Evolutionary conservation across 2,888 invertebrate genomes (phyloP), one percentile per base, ranked within the genome.

Genomic region (Cheilosia pagana): DNA sequence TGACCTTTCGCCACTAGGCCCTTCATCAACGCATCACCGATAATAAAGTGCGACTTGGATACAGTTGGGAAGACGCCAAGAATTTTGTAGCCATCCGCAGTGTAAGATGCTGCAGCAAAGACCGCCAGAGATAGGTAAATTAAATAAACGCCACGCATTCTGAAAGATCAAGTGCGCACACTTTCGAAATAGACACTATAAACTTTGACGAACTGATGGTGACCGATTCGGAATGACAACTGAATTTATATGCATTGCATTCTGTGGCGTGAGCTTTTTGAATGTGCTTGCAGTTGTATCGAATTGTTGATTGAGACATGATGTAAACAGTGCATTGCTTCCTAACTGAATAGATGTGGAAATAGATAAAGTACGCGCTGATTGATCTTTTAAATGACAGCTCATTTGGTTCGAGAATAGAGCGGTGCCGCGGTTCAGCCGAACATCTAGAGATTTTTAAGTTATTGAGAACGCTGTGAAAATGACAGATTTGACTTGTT

Each of bases 11-110:
- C 67, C 5, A 57, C 72, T 0, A 82, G 72, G 14, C 16, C 31
- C 16, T 12, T 35, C 82, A 82, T 72, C 31, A 82, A 63, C 23
- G 72, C 78, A 63, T 82, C 62, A 43, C 82, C 82, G 41, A 82
- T 55, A n/a, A 82, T 72, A 31, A 82, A 82, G 43, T 82, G 82
- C 14, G 78, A 82, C 14, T 60, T 78, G 23, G 78, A 78, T 50
- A 60, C 60, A 10, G 41, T 68, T 67, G 71, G 67, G 53, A 78
- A 72, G 21, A 82, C 21, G n/a, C 78, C 82, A 74, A 82, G 82
- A 45, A 82, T 72, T 53, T 57, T 78, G 23, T 72, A 82, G 53
- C 67, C 78, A 72, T 55, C 55, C 21, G 63, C 19, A 35, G 28
- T 23, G 35, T 39, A 50, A 14, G 35, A 10, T 10, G 50, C 4